Evolutionary conservation across 2,888 invertebrate genomes (phyloP).

Genomic region (Acrocera orbiculus): DNA sequence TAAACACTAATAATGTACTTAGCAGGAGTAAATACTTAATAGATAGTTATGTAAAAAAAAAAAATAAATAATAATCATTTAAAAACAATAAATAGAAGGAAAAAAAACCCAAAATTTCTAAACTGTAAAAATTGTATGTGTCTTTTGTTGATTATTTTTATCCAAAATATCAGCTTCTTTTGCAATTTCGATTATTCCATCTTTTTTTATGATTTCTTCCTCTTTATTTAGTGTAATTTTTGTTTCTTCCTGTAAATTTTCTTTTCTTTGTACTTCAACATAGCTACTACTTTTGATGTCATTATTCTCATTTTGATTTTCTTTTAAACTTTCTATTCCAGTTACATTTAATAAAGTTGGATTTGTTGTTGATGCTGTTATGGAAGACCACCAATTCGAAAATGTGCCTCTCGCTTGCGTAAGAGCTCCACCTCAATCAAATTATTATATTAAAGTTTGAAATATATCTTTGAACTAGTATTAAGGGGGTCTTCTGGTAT

Average conservation of each 20-base stretch:
- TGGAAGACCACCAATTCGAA: constrained; percentile 69
- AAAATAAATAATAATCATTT: too few relatives aligned
- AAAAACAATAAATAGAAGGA: too few relatives aligned
- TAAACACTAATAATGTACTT: too few relatives aligned
- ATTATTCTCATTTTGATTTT: constrained; percentile 2
- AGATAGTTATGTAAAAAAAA: too few relatives aligned
- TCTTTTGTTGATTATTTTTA: too few relatives aligned
- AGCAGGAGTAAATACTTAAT: too few relatives aligned
- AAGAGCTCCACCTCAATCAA: constrained; percentile 54
- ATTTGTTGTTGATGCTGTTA: constrained; percentile 37
- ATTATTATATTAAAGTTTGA: too few relatives aligned
- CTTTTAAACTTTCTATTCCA: background rate
- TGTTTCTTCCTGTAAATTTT: constrained; percentile 3
- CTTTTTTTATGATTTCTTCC: too few relatives aligned
- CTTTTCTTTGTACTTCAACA: background rate
- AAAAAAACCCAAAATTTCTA: too few relatives aligned
- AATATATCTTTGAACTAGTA: too few relatives aligned
- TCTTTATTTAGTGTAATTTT: constrained; percentile 7
- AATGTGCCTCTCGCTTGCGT: constrained; percentile 78
- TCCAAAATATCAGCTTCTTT: constrained; percentile 26
- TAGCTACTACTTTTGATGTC: constrained; percentile 1
- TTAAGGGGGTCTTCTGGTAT: too few relatives aligned
- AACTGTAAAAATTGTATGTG: too few relatives aligned
- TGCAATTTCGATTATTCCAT: constrained; percentile 29
- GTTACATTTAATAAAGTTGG: background rate